A percentile compares a stretch with the other conserved stretches of the same genome.
phyloP scores from a whole-genome alignment of 2,888 invertebrate species.

The Ashinkailepas kermadecensis region DNA sequence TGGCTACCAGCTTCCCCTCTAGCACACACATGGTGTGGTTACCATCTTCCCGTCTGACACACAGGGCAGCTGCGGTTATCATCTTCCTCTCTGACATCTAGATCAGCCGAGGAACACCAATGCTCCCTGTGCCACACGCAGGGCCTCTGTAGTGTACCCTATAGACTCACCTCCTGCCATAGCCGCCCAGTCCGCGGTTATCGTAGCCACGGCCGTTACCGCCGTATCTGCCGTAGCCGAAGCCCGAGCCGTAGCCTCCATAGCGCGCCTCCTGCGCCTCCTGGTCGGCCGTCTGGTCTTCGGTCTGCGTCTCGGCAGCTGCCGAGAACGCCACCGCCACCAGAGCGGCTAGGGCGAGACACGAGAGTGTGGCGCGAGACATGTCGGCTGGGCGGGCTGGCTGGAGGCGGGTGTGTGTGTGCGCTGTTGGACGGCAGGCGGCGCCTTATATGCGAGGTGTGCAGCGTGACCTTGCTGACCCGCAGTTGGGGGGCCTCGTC shows the following conservation, averaged over 20 bases:
- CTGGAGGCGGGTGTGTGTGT: not conserved
- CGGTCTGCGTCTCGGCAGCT: not conserved
- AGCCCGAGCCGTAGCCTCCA: not conserved
- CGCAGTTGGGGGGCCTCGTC: too few relatives aligned
- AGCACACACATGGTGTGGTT: too few relatives aligned
- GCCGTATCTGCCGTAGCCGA: conserved; percentile 6
- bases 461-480: too few relatives aligned
- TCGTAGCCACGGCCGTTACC: not conserved
- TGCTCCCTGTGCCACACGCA: too few relatives aligned
- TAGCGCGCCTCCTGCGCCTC: conserved; percentile 13
- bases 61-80: too few relatives aligned
- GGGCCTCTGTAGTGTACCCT: not conserved
- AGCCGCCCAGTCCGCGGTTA: not conserved
- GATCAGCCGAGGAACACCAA: too few relatives aligned
- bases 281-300: not conserved
- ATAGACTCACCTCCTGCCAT: not conserved
- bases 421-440: not conserved
- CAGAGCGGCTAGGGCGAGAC: not conserved
- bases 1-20: too few relatives aligned
- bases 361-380: not conserved
- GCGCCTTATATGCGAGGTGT: not conserved
- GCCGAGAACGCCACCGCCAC: not conserved
- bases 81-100: too few relatives aligned
- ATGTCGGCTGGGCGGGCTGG: not conserved
- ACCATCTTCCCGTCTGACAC: too few relatives aligned